Evolutionary conservation across 2,888 invertebrate genomes (phyloP), one percentile per base, ranked within the genome.

Genomic region (Melitaea athalia): DNA sequence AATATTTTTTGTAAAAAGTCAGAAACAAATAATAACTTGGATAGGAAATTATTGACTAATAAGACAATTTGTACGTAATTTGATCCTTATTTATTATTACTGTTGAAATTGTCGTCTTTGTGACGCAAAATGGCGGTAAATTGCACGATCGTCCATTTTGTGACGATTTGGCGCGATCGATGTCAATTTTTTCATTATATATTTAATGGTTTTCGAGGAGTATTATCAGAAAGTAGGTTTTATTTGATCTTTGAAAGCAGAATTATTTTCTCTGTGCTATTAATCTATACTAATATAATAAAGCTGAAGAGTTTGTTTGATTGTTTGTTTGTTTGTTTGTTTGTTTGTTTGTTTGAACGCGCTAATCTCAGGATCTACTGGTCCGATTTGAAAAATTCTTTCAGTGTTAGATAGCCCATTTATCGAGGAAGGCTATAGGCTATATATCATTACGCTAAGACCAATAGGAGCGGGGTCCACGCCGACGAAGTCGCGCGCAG

Each of bases 61-160:
- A 17, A 14, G 42, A 45, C 31, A 45, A 47, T 47, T 61, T 38
- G 38, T 8, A 0, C 45, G 61, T 70, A 70, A 71, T 64, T 72
- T 64, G 73, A 70, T 73, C 71, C 63, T 68, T 67, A 71, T 75
- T 68, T 65, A 73, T 65, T 73, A 75, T 75, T 74, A 59, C 53
- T 60, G 61, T 63, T 63, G 42, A 76, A 74, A 76, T 76, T 73
- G 72, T 63, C 64, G 61, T 63, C 63, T 45, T 59, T 64, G 52
- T 52, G 61, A n/a, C 55, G 64, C 59, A 68, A 72, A 72, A 72
- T 72, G 72, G 70, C 68, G 59, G 70, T 43, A 68, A 62, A 64
- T 63, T 70, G 68, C 68, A 63, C 33, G 12, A 15, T 57, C 61
- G 47, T 63, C 59, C 69, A 67, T 67, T 63, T 69, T 63, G 63